phyloP scores from a whole-genome alignment of 2,797 vertebrate species.

The Oophaga sylvatica region DNA sequence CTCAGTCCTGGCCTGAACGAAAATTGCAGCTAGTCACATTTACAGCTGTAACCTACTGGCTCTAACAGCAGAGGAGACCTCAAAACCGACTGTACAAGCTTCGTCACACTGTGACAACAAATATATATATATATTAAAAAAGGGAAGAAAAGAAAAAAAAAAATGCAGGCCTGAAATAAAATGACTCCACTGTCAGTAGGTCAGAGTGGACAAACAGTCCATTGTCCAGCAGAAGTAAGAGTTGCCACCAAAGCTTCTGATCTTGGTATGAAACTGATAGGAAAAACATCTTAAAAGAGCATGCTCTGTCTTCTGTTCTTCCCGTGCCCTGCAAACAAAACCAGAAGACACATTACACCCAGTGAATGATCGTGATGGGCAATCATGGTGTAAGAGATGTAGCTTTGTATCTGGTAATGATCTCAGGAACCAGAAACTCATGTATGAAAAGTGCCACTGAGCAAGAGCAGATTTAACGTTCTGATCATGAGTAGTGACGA shows the following conservation, averaged over 20 bases:
- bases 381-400: background rate
- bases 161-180: conserved; percentile 79
- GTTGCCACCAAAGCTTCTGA: conserved; percentile 76
- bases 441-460: background rate
- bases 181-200: conserved; percentile 80
- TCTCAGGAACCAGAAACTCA: no score
- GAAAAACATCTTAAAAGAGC: conserved; percentile 86
- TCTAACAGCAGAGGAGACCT: conserved; percentile 83
- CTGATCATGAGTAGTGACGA: no score
- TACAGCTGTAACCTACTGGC: conserved; percentile 83
- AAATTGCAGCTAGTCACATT: conserved; percentile 84
- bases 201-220: conserved; percentile 77
- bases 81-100: conserved; percentile 84
- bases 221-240: conserved; percentile 79
- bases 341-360: background rate
- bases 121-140: conserved; percentile 67
- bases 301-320: conserved; percentile 99
- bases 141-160: conserved; percentile 18
- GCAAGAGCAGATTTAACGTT: no score
- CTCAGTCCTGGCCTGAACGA: conserved; percentile 80
- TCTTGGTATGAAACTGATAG: conserved; percentile 69
- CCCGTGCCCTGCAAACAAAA: conserved; percentile 82
- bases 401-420: background rate
- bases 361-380: background rate
- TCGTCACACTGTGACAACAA: conserved; percentile 86